These are phyloP conservation scores for Equus przewalskii DNA, from an alignment of 2,113 vertebrate species.

Conservation along the genomic window DNA sequence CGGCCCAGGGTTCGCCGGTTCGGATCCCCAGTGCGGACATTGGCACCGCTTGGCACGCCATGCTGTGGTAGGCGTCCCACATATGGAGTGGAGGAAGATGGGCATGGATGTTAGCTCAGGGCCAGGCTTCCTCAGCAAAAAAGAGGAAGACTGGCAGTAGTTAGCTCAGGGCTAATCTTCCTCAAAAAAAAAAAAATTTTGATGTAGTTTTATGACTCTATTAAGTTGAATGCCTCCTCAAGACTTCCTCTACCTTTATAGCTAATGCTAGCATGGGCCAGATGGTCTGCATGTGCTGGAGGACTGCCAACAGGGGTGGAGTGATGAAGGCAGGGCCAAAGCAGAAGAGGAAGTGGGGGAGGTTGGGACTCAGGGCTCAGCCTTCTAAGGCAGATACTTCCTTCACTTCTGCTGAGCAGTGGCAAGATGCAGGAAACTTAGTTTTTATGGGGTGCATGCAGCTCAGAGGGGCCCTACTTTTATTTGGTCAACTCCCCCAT, in stretches of 20 bases:
- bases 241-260: constrained; percentile 71
- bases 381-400: constrained; percentile 46
- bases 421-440: constrained; percentile 44
- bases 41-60: too few species aligned
- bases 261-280: constrained; percentile 33
- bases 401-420: constrained; percentile 54
- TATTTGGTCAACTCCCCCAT: constrained; percentile 14
- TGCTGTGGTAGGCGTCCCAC: too few species aligned
- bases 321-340: not conserved
- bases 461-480: not conserved
- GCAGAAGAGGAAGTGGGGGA: constrained; percentile 68
- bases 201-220: constrained; percentile 27
- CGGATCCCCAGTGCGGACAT: too few species aligned
- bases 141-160: too few species aligned
- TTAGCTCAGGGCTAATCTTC: too few species aligned
- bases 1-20: too few species aligned
- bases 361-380: not conserved
- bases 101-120: too few species aligned
- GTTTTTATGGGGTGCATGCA: not conserved
- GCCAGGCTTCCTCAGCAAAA: too few species aligned
- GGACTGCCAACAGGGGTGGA: not conserved
- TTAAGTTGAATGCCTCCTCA: not conserved
- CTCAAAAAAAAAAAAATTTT: not conserved
- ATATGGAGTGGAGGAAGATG: too few species aligned
- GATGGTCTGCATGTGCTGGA: constrained; percentile 64